phyloP scores from a whole-genome alignment of 1,140 invertebrate species.

The Cydia amplana region DNA sequence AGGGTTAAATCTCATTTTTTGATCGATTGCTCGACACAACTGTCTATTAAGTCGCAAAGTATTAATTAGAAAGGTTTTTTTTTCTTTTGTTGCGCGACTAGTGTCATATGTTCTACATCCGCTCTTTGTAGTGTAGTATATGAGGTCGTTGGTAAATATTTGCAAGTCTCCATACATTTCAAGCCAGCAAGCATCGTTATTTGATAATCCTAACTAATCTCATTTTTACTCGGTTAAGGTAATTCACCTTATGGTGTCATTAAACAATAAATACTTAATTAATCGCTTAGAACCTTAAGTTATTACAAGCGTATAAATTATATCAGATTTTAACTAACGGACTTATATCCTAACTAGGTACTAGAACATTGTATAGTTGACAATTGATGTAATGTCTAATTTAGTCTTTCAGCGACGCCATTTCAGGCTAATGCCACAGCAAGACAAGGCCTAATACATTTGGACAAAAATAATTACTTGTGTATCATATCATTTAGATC shows the following conservation, averaged over 20 bases:
- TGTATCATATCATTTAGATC: neutral
- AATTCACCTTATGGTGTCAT: conserved; percentile 44
- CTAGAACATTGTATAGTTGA: conserved; percentile 36
- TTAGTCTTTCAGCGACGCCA: neutral
- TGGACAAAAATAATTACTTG: conserved; percentile 23
- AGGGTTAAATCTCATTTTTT: neutral
- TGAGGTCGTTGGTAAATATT: neutral
- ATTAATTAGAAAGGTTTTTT: too few species aligned
- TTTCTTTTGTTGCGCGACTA: too few species aligned
- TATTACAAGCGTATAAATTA: conserved; percentile 72
- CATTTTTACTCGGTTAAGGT: conserved; percentile 48
- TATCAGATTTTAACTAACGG: conserved; percentile 57
- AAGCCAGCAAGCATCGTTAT: conserved; percentile 38
- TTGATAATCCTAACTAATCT: conserved; percentile 70
- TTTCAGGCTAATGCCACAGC: neutral
- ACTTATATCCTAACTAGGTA: conserved; percentile 56
- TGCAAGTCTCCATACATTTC: conserved; percentile 33
- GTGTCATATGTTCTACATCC: too few species aligned
- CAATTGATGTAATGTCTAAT: neutral
- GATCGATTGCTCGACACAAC: neutral
- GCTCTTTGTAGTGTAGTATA: too few species aligned
- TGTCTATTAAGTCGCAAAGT: too few species aligned
- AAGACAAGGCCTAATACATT: neutral
- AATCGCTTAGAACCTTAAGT: conserved; percentile 71
- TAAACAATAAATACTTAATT: conserved; percentile 69